These are phyloP conservation scores for Chironomus striatipennis DNA, from an alignment of 1,140 invertebrate genomes.

Conservation along the genomic window DNA sequence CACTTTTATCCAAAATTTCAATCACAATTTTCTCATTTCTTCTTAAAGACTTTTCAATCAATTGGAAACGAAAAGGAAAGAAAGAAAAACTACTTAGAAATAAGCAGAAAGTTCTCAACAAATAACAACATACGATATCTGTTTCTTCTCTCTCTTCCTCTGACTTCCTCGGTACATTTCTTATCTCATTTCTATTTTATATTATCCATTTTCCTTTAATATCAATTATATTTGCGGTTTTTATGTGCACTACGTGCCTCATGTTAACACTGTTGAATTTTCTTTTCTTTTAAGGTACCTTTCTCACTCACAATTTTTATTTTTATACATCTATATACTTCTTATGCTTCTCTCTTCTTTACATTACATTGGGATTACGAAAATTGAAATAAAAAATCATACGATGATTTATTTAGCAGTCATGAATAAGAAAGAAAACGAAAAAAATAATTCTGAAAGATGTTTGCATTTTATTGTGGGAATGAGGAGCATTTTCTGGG, in stretches of 20 bases:
- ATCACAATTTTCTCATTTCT: no score
- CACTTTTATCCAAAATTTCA: no score
- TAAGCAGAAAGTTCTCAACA: no score
- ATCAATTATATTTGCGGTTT: conserved; percentile 17
- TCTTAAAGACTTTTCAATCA: no score
- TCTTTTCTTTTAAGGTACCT: not conserved
- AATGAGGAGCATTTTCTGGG: no score
- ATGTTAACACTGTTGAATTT: conserved; percentile 14
- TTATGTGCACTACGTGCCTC: not conserved
- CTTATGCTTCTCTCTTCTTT: not conserved
- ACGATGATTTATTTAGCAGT: conserved; percentile 20
- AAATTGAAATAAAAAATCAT: conserved; percentile 18
- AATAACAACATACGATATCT: no score
- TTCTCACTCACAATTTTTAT: not conserved
- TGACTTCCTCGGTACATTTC: not conserved
- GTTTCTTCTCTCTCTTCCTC: no score
- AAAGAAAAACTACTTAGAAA: no score
- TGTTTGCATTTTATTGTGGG: not conserved
- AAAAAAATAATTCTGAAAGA: not conserved
- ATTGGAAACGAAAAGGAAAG: no score
- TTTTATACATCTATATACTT: not conserved
- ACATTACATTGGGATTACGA: conserved; percentile 1
- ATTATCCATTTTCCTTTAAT: not conserved
- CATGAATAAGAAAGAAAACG: not conserved
- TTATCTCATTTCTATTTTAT: conserved; percentile 18